These are phyloP conservation scores for Proisotoma minuta DNA, from an alignment of 2,888 invertebrate genomes.

Conservation along the genomic window DNA sequence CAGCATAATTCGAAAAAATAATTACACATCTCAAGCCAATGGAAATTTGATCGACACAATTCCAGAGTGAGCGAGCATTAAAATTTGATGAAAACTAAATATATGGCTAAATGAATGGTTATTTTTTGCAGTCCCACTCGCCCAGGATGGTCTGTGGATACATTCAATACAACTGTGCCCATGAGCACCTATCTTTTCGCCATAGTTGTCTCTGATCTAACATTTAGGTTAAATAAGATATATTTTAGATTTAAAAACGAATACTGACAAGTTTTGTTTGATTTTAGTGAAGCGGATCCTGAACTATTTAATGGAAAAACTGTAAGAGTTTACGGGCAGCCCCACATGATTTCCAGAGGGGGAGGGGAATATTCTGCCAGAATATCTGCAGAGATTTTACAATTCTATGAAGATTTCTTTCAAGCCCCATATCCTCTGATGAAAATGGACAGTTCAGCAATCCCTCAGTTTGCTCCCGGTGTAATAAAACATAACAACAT, in stretches of 20 bases:
- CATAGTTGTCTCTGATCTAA: constrained; percentile 16
- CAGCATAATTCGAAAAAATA: constrained; percentile 3
- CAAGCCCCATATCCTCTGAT: background rate
- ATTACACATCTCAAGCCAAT: background rate
- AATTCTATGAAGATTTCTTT: constrained; percentile 2
- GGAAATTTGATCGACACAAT: background rate
- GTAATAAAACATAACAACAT: background rate
- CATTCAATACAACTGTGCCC: background rate
- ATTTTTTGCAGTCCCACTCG: background rate
- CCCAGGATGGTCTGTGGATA: constrained; percentile 56
- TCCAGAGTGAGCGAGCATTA: background rate
- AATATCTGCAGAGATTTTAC: background rate
- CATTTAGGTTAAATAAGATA: no score
- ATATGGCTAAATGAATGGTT: no score
- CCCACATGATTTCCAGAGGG: background rate
- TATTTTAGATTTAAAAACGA: no score
- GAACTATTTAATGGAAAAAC: background rate
- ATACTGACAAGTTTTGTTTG: no score
- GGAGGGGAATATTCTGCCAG: background rate
- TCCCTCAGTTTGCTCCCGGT: background rate
- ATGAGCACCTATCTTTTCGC: constrained; percentile 18
- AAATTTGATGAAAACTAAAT: background rate
- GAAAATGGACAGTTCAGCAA: constrained; percentile 3
- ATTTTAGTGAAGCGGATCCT: constrained; percentile 1
- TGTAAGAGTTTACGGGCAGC: constrained; percentile 4